Percentiles rank a stretch among this genome's conserved stretches.
Evolutionary conservation across 2,797 vertebrate species (phyloP).

Genomic region (Macrochelys suwanniensis): DNA sequence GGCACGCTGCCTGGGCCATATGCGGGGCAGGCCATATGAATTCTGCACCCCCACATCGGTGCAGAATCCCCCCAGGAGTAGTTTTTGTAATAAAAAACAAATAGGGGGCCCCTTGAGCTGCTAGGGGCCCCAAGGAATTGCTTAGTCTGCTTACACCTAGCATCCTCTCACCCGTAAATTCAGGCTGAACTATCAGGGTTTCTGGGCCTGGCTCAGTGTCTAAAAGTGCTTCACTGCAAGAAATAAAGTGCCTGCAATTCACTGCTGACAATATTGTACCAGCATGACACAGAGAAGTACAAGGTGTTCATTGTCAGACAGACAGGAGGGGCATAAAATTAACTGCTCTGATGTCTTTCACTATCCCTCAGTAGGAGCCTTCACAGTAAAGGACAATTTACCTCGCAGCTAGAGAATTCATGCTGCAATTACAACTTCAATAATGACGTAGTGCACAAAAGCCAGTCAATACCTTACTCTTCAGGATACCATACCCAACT

Average conservation of each 20-base stretch:
- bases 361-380: not conserved
- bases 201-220: not conserved
- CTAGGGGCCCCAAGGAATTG: not conserved
- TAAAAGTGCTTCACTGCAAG: not conserved
- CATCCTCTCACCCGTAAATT: not conserved
- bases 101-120: not conserved
- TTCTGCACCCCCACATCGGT: no score
- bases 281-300: not conserved
- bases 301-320: not conserved
- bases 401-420: not conserved
- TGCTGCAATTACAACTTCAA: not conserved
- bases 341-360: not conserved
- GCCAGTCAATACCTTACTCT: not conserved
- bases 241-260: not conserved
- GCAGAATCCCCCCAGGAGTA: no score
- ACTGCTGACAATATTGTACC: no score
- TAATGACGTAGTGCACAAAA: not conserved
- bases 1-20: no score
- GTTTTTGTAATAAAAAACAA: not conserved
- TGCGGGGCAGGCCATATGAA: no score
- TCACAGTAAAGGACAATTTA: not conserved
- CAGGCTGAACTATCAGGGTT: not conserved
- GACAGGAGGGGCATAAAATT: not conserved
- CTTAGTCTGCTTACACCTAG: not conserved
- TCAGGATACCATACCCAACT: not conserved